These are phyloP conservation scores for Amphipoea oculea DNA, from an alignment of 2,888 invertebrate genomes.

Conservation along the genomic window DNA sequence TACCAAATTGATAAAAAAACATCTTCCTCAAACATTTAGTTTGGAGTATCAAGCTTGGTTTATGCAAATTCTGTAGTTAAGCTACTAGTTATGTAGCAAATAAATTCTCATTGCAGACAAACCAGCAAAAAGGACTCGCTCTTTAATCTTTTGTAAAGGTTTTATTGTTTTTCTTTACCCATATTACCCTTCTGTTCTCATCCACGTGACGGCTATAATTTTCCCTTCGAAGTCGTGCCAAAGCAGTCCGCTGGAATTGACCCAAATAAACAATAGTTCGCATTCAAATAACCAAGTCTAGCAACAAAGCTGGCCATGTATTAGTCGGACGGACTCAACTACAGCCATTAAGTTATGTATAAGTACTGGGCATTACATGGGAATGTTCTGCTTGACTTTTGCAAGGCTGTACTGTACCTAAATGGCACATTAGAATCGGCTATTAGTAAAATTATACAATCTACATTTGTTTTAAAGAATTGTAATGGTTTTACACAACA, in stretches of 20 bases:
- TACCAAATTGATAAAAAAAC: not conserved
- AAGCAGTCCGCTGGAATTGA: constrained; percentile 69
- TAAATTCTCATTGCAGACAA: not conserved
- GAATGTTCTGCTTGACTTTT: constrained; percentile 16
- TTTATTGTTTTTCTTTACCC: not conserved
- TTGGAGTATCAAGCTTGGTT: not conserved
- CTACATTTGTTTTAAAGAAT: too few species aligned
- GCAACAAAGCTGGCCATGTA: constrained; percentile 55
- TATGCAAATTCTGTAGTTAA: not conserved
- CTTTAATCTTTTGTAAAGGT: not conserved
- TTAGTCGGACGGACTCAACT: constrained; percentile 50
- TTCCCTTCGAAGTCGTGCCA: constrained; percentile 66
- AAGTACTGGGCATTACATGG: constrained; percentile 16
- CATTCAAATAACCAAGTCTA: constrained; percentile 63
- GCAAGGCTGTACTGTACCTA: not conserved
- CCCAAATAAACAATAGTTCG: constrained; percentile 75
- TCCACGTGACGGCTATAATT: constrained; percentile 58
- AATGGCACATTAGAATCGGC: not conserved
- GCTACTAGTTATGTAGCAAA: not conserved
- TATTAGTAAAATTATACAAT: not conserved
- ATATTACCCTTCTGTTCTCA: constrained; percentile 25
- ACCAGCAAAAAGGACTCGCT: not conserved
- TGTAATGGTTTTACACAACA: not conserved
- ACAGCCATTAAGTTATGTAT: constrained; percentile 37
- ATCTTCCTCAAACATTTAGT: not conserved